phyloP scores from a whole-genome alignment of 2,888 invertebrate species.

The Ptilodon capucinus region DNA sequence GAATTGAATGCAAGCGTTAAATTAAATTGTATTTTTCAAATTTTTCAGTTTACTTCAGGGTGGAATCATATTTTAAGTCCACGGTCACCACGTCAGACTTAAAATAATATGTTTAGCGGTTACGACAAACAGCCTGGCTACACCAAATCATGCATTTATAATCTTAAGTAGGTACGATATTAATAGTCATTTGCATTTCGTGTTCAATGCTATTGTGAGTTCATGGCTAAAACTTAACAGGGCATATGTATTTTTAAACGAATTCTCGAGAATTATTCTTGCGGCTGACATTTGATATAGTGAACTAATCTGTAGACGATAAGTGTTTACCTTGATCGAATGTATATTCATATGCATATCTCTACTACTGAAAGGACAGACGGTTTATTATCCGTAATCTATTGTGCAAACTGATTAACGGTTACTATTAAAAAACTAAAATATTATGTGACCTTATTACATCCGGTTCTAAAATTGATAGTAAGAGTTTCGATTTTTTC shows the following conservation, averaged over 20 bases:
- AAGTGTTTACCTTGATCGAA: constrained; percentile 26
- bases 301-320: constrained; percentile 21
- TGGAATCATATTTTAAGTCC: background rate
- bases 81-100: background rate
- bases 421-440: background rate
- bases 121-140: background rate
- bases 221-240: constrained; percentile 1
- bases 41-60: no score
- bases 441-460: background rate
- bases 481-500: background rate
- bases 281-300: constrained; percentile 4
- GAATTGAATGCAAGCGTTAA: no score
- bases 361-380: constrained; percentile 4
- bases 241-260: background rate
- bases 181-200: background rate
- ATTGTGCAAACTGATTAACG: constrained; percentile 1
- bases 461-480: background rate
- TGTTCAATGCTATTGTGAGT: background rate
- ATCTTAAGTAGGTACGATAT: background rate
- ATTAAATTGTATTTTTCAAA: no score
- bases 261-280: constrained; percentile 7
- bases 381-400: constrained; percentile 1
- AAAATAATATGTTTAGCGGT: background rate
- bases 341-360: constrained; percentile 14
- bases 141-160: background rate